Conservation (phyloP, 2,113 vertebrate species). For the Podiceps cristatus region DNA sequence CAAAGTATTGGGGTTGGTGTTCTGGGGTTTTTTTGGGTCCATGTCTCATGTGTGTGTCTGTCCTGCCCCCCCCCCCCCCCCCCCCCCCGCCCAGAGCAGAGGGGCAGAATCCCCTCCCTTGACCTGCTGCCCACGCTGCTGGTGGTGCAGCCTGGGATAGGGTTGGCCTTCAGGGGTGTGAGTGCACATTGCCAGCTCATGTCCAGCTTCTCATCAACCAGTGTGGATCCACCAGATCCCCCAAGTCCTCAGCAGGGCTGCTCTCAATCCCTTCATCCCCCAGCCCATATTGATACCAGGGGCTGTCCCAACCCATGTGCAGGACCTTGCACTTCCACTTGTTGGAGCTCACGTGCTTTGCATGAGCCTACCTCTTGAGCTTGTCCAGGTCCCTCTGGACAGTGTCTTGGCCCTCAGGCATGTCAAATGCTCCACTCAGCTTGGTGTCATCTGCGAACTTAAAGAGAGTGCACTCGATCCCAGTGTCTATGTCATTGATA, state of each 20-base stretch:
- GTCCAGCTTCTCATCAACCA: neutral
- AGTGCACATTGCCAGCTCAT: too few species aligned
- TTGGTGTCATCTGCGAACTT: neutral
- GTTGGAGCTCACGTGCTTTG: neutral
- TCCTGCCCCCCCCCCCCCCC: neutral
- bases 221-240: too few species aligned
- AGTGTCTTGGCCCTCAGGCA: rapidly evolving
- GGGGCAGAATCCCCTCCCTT: neutral
- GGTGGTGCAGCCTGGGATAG: too few species aligned
- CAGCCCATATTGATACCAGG: neutral
- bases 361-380: neutral
- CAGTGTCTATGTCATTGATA: neutral
- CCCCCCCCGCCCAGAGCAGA: neutral
- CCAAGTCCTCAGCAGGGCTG: neutral
- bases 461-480: neutral
- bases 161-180: too few species aligned
- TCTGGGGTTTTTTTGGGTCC: neutral
- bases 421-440: neutral
- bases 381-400: neutral
- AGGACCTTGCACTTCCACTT: neutral
- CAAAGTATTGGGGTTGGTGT: neutral
- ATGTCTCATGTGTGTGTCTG: too few species aligned
- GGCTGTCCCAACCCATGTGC: rapidly evolving
- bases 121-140: neutral
- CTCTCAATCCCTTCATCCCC: too few species aligned